Percentiles rank a stretch among this genome's conserved stretches.
phyloP scores from a whole-genome alignment of 2,113 vertebrate species.

The Eulemur macaco region DNA sequence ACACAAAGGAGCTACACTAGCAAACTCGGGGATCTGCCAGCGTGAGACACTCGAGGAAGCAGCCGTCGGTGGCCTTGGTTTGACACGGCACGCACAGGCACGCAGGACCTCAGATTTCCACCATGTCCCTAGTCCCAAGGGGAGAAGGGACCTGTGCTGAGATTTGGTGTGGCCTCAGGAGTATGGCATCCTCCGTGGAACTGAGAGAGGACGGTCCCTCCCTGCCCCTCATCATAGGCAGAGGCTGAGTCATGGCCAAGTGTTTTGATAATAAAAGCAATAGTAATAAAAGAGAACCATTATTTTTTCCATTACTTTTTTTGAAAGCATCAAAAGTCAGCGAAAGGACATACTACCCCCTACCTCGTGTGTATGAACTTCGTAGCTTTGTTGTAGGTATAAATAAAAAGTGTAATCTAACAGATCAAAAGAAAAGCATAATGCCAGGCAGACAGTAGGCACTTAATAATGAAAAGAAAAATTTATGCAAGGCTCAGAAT shows the following conservation, averaged over 20 bases:
- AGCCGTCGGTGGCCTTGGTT: neutral
- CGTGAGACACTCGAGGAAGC: neutral
- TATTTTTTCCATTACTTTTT: neutral
- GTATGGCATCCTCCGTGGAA: neutral
- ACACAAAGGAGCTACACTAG: neutral
- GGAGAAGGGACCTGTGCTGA: neutral
- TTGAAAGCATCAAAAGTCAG: neutral
- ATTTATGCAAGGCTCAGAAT: neutral
- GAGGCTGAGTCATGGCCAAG: neutral
- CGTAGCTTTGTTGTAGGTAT: neutral
- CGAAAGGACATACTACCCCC: neutral
- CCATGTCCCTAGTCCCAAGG: neutral
- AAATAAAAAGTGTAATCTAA: neutral
- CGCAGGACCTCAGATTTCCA: neutral
- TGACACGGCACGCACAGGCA: accelerated
- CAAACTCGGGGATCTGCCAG: no score
- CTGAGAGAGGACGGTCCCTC: accelerated
- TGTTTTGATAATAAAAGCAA: constrained; percentile 7
- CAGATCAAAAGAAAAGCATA: constrained; percentile 14
- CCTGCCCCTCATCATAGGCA: neutral
- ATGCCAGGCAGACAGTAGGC: neutral
- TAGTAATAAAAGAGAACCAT: neutral
- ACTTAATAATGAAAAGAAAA: constrained; percentile 9
- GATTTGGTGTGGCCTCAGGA: neutral
- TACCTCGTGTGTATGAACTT: neutral